A percentile compares a stretch with the other conserved stretches of the same genome.
These are phyloP conservation scores for Aricia agestis DNA, from an alignment of 1,140 invertebrate species.

Conservation along the genomic window DNA sequence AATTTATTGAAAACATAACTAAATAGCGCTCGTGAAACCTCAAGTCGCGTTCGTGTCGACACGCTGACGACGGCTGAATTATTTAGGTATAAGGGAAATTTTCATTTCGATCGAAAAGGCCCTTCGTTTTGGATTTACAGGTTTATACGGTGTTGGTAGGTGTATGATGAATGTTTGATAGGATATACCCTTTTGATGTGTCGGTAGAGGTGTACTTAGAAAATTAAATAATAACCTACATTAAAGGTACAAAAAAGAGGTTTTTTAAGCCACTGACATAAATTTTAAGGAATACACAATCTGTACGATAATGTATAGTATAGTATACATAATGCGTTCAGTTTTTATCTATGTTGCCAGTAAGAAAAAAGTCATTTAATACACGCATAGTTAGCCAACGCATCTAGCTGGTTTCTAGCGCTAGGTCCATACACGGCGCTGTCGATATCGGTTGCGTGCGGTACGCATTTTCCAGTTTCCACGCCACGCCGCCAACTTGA, in stretches of 20 bases:
- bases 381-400: neutral
- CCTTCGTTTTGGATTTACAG: conserved; percentile 23
- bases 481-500: neutral
- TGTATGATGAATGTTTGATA: neutral
- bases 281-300: no score
- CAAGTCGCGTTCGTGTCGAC: conserved; percentile 25
- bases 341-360: neutral
- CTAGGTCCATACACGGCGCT: neutral
- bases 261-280: no score
- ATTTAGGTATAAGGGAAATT: conserved; percentile 35
- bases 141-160: conserved; percentile 2
- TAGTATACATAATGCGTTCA: neutral
- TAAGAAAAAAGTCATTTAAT: neutral
- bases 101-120: conserved; percentile 25
- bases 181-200: neutral
- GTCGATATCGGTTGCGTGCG: neutral
- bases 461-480: neutral
- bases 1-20: neutral
- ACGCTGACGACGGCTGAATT: conserved; percentile 29
- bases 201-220: neutral
- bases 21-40: conserved; percentile 18
- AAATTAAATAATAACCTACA: neutral
- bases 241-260: no score
- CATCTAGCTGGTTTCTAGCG: neutral
- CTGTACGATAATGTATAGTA: no score